Evolutionary conservation across 2,888 invertebrate genomes (phyloP), one percentile per base, ranked within the genome.

Genomic region (Caenorhabditis sulstoni): DNA sequence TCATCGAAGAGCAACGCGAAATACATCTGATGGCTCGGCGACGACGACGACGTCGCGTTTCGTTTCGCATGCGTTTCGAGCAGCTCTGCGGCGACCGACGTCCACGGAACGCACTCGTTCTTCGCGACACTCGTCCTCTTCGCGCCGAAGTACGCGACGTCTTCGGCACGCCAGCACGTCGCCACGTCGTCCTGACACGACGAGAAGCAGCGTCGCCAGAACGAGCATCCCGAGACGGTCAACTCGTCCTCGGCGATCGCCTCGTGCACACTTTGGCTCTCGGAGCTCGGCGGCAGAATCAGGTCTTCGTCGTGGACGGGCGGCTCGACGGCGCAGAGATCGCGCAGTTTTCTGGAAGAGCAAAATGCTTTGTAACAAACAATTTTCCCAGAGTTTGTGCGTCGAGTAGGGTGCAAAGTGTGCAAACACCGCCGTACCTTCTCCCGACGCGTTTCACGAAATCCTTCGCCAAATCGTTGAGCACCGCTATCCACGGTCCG

Each of bases 181-280:
- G 67, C 35, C 3, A 49, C 16, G 41, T 79, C 73, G 53, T 79
- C 73, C 39, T 79, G 73, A 41, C 79, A 79, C 9, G 79, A 65
- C 0, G 73, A 58, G 52, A 79, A 79, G 18, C 79, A 79, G 18
- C 67, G 67, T 50, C 64, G 44, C 79, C 79, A 79, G 50, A 79
- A 79, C 1, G 67, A 47, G 49, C 79, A 79, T 3, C 45, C 79
- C 8, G 79, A 55, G n/a, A 52, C 58, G 1, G 79, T 73, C 8
- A 79, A 47, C 45, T 79, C 79, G 58, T 79, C 73, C 50, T 79
- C 79, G 1, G 16, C 16, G 9, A 77, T 65, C 22, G 52, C 77
- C 22, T 70, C 65, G 4, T 20, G 20, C n/a, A 53, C n/a, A 0
- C 7, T n/a, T 20, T 12, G 3, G 16, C 50, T 20, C 16, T 3